Percentiles rank a stretch among this genome's conserved stretches.
phyloP scores from a whole-genome alignment of 2,888 invertebrate species.

The Drosophila flavopinicola region DNA sequence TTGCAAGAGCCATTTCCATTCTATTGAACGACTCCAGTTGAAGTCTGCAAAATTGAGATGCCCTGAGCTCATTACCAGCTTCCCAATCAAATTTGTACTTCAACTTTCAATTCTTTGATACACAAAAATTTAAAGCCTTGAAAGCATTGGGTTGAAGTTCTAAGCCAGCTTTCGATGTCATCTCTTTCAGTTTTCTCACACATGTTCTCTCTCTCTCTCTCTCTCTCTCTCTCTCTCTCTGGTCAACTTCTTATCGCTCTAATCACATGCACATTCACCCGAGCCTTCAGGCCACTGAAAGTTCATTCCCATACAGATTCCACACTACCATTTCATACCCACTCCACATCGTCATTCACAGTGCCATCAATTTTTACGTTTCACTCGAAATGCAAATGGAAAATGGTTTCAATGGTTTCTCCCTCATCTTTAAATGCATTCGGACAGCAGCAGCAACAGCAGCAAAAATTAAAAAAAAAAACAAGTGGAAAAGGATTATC shows the following conservation, averaged over 20 bases:
- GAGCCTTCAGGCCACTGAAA: conserved; percentile 1
- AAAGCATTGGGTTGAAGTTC: too few relatives aligned
- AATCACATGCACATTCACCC: conserved; percentile 9
- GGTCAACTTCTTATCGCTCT: conserved; percentile 6
- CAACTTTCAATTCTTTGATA: too few relatives aligned
- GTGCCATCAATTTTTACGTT: conserved; percentile 42
- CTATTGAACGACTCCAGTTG: too few relatives aligned
- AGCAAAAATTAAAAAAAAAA: conserved; percentile 5
- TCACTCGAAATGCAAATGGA: conserved; percentile 57
- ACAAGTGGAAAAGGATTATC: too few relatives aligned
- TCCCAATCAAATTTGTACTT: too few relatives aligned
- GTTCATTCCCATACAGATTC: conserved; percentile 1
- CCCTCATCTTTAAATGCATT: conserved; percentile 62
- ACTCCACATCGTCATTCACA: conserved; percentile 8
- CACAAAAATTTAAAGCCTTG: too few relatives aligned
- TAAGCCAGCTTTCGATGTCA: conserved; percentile 1
- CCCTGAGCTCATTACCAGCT: too few relatives aligned
- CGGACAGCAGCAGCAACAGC: conserved; percentile 25
- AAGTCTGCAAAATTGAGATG: too few relatives aligned
- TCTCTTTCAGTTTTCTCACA: not conserved
- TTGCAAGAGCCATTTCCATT: too few relatives aligned
- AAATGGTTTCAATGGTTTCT: conserved; percentile 56
- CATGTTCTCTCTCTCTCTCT: too few relatives aligned
- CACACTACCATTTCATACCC: too few relatives aligned
- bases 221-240: not conserved